Conservation (phyloP, 2,113 vertebrate species). For the Rhagologus leucostigma region DNA sequence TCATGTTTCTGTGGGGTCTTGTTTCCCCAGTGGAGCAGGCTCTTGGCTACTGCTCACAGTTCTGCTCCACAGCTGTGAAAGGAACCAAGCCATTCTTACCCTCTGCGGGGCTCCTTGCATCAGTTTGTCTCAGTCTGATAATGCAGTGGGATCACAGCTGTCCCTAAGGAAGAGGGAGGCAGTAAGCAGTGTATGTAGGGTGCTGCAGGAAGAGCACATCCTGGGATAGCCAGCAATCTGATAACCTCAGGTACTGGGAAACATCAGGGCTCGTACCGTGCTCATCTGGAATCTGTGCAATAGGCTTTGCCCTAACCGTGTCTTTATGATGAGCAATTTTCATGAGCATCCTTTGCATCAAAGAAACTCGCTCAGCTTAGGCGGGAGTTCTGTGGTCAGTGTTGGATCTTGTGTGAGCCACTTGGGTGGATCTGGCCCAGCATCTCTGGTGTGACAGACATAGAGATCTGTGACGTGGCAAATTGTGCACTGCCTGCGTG, state of each 20-base stretch:
- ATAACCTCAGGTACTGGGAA: not conserved
- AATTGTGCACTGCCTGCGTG: not conserved
- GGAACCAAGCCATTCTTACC: constrained; percentile 50
- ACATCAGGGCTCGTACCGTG: not conserved
- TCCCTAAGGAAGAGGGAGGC: not conserved
- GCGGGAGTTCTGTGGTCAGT: not conserved
- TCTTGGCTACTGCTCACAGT: not conserved
- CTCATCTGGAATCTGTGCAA: not conserved
- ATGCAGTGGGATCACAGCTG: not conserved
- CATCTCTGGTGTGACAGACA: not conserved
- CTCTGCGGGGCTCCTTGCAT: not conserved
- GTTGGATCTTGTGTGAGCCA: not conserved
- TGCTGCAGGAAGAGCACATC: not conserved
- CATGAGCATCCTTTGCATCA: not conserved
- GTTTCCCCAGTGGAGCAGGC: not conserved
- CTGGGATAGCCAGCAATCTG: not conserved
- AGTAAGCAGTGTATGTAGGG: not conserved
- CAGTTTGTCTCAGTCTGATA: fast-evolving
- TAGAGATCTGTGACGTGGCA: fast-evolving
- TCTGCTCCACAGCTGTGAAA: not conserved
- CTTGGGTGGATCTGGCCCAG: not conserved
- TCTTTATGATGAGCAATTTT: not conserved
- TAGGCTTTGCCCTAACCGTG: not conserved
- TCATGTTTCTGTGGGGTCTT: not conserved
- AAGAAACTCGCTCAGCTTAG: not conserved